Percentiles rank a stretch among this genome's conserved stretches.
phyloP scores from a whole-genome alignment of 92 coral and sea anemone genomes.

The Actinernus sp. region DNA sequence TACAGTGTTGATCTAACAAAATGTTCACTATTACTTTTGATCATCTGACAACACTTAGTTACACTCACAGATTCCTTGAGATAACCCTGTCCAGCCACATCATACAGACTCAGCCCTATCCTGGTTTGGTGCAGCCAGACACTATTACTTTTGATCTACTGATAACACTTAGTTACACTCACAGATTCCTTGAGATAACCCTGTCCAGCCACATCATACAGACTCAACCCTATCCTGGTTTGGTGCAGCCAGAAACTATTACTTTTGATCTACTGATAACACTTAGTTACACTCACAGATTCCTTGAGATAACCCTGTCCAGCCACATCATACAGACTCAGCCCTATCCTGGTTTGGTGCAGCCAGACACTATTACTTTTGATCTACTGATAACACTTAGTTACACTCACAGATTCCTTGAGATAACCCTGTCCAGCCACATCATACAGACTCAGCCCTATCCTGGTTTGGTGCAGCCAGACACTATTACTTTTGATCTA shows the following conservation, averaged over 20 bases:
- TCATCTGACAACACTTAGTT: too few species aligned
- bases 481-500: too few species aligned
- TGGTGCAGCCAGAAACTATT: slow-evolving; percentile 99
- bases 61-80: slow-evolving; percentile 98
- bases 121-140: slow-evolving; percentile 98
- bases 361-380: too few species aligned
- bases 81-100: slow-evolving; percentile 99
- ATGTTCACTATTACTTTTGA: too few species aligned
- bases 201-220: slow-evolving; percentile 99
- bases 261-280: too few species aligned
- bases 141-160: too few species aligned
- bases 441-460: slow-evolving; percentile 97
- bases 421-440: slow-evolving; percentile 99
- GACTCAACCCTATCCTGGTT: slow-evolving; percentile 97
- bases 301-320: slow-evolving; percentile 99
- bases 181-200: slow-evolving; percentile 99
- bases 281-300: too few species aligned
- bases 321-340: slow-evolving; percentile 97
- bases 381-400: too few species aligned
- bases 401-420: slow-evolving; percentile 97
- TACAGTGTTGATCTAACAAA: too few species aligned
- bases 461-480: slow-evolving; percentile 99
- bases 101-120: slow-evolving; percentile 96
- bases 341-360: slow-evolving; percentile 98
- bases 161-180: too few species aligned